Evolutionary conservation across 1,140 invertebrate genomes (phyloP).

Genomic region (Aporrectodea caliginosa): DNA sequence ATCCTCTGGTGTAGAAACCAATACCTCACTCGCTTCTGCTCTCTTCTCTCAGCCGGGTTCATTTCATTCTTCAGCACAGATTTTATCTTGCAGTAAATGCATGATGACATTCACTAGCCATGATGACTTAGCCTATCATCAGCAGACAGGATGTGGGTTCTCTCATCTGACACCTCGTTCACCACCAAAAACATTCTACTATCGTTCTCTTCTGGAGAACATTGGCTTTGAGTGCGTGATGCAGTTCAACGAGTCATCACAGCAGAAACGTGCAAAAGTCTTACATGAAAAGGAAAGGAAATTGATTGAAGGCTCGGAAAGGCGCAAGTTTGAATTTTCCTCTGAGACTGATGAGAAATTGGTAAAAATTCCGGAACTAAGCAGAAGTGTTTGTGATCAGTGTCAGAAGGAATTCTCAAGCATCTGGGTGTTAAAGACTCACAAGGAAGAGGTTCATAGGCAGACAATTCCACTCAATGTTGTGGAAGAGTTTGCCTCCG

Average conservation of each 20-base stretch:
- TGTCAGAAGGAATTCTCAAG: conserved; percentile 92
- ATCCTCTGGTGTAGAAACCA: too few species aligned
- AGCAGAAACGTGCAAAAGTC: conserved; percentile 62
- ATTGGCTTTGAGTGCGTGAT: conserved; percentile 93
- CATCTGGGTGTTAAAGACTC: conserved; percentile 90
- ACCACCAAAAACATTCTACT: conserved; percentile 69
- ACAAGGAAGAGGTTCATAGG: conserved; percentile 91
- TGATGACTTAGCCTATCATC: conserved; percentile 76
- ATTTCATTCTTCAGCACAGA: too few species aligned
- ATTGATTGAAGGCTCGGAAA: background rate
- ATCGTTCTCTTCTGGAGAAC: conserved; percentile 83
- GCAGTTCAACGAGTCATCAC: conserved; percentile 91
- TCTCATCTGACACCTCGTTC: conserved; percentile 35
- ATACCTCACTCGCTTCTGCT: too few species aligned
- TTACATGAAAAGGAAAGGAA: background rate
- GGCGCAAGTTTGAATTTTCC: background rate
- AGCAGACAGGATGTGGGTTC: conserved; percentile 68
- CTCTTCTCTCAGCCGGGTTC: too few species aligned
- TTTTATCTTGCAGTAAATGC: conserved; percentile 71
- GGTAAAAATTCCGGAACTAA: conserved; percentile 62
- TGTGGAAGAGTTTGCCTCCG: conserved; percentile 84
- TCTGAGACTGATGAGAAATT: conserved; percentile 36
- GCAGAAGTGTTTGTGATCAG: conserved; percentile 75
- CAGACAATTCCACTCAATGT: conserved; percentile 82
- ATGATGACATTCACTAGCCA: conserved; percentile 71